phyloP scores from a whole-genome alignment of 2,888 invertebrate species.

The Sesia bembeciformis region DNA sequence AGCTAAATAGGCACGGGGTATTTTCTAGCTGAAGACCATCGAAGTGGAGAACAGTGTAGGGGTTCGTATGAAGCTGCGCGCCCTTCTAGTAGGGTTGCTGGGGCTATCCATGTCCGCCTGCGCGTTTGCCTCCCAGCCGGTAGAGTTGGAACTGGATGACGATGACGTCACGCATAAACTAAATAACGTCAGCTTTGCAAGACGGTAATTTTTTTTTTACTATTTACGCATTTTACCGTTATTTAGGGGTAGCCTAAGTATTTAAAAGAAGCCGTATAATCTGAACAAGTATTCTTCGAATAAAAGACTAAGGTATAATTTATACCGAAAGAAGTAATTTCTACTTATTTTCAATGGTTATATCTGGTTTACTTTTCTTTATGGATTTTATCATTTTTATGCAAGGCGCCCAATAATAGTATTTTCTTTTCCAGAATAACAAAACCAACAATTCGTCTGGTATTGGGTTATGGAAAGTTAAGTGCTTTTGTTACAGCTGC shows the following conservation, averaged over 20 bases:
- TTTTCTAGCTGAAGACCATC: neutral
- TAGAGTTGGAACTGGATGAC: slow-evolving; percentile 57
- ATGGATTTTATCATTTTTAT: no score
- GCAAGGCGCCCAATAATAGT: no score
- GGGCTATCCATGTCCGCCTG: slow-evolving; percentile 64
- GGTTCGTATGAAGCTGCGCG: slow-evolving; percentile 41
- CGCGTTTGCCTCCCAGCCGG: slow-evolving; percentile 59
- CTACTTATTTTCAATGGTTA: no score
- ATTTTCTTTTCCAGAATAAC: slow-evolving; percentile 40
- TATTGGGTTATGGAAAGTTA: slow-evolving; percentile 58
- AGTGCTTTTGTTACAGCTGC: slow-evolving; percentile 55
- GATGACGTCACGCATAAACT: slow-evolving; percentile 58
- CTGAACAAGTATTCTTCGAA: neutral
- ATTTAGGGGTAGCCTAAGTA: neutral
- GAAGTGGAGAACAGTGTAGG: slow-evolving; percentile 8
- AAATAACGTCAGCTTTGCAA: slow-evolving; percentile 58
- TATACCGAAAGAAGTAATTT: no score
- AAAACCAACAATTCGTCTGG: slow-evolving; percentile 60
- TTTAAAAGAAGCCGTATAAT: neutral
- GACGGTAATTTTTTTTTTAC: slow-evolving; percentile 30
- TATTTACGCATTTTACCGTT: neutral
- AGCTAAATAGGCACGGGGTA: slow-evolving; percentile 2
- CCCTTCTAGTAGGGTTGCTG: slow-evolving; percentile 52
- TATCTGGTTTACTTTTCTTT: no score
- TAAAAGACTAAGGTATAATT: no score